Evolutionary conservation across 2,113 vertebrate species (phyloP), one percentile per base, ranked within the genome.

Genomic region (Rafetus swinhoei): DNA sequence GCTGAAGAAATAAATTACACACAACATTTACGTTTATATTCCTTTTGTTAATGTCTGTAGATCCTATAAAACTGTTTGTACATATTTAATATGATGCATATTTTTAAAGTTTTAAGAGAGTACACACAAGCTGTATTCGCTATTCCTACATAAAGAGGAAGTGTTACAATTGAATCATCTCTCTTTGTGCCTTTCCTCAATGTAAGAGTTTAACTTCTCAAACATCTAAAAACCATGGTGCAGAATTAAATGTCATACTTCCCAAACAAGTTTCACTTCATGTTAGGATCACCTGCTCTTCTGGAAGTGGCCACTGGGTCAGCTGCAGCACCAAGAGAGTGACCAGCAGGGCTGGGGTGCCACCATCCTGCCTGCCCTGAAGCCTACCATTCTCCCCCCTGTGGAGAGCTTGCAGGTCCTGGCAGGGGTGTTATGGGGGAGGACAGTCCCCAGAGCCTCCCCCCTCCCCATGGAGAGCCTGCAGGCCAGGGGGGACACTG

Each of bases 201-300:
- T 62, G 86, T 56, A 7, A 87, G 29, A 87, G 32, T 27, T 81
- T 45, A 84, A 25, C 53, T 52, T 22, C 74, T 82, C 54, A 29
- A 80, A 80, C 25, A 85, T 72, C 29, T 82, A 83, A 87, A 87
- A 85, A 25, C 22, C 3, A 0, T 45, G 35, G 5, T 76, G 90
- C 39, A 57, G 90, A 88, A 50, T 85, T 81, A 29, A 82, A 45
- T 89, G 88, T 90, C 2, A 83, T 79, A 3, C 27, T 81, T 86
- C n/a, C 8, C 56, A 79, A 13, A 76, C 32, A 83, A 86, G 86
- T 39, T 0, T 77, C 24, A 39, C 0, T 59, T 27, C 35, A 4
- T 35, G 59, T 2, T 12, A 79, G 91, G 92, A 86, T 62, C 29
- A 79, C 6, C 55, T 95, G 93, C 29, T 77, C 3, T 53, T 85